Percentiles rank a stretch among this genome's conserved stretches.
Conservation (phyloP, 2,113 vertebrate species). For the Kryptolebias marmoratus region DNA sequence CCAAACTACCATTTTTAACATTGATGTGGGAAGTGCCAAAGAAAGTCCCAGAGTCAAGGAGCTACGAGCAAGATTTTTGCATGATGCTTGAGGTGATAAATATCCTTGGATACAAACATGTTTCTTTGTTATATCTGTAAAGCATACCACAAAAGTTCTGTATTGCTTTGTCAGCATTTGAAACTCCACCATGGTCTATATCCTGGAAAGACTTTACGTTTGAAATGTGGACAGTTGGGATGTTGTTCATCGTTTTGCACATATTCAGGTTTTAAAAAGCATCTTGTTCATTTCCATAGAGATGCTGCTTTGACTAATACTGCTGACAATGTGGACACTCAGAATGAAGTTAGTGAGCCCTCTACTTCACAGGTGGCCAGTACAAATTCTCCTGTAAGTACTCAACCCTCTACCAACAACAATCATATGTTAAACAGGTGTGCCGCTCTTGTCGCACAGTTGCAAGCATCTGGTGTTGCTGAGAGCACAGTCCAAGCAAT, state of each 20-base stretch:
- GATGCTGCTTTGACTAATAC: slow-evolving; percentile 3
- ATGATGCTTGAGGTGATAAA: slow-evolving; percentile 2
- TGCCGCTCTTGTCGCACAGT: slow-evolving; percentile 24
- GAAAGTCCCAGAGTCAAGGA: slow-evolving; percentile 12
- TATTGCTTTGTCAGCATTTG: slow-evolving; percentile 29
- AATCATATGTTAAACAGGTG: slow-evolving; percentile 16
- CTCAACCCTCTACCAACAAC: slow-evolving; percentile 11
- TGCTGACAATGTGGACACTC: slow-evolving; percentile 16
- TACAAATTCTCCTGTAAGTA: slow-evolving; percentile 2
- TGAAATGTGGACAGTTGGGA: slow-evolving; percentile 6
- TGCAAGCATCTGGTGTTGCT: slow-evolving; percentile 13
- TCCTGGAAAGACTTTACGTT: slow-evolving; percentile 3
- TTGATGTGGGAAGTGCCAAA: slow-evolving; percentile 19
- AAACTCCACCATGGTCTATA: slow-evolving; percentile 10
- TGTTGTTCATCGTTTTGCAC: slow-evolving; percentile 29
- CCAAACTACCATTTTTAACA: slow-evolving; percentile 19
- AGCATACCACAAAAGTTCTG: slow-evolving; percentile 32
- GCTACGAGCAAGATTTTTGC: slow-evolving; percentile 10
- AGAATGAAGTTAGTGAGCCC: slow-evolving; percentile 27
- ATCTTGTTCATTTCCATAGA: slow-evolving; percentile 21
- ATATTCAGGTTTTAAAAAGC: slow-evolving; percentile 30
- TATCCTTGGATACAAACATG: slow-evolving; percentile 14
- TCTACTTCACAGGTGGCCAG: slow-evolving; percentile 19
- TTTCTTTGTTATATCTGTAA: slow-evolving; percentile 29
- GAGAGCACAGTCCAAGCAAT: slow-evolving; percentile 11